Conservation (phyloP, 2,113 vertebrate species). For the Sylvilagus bachmani region DNA sequence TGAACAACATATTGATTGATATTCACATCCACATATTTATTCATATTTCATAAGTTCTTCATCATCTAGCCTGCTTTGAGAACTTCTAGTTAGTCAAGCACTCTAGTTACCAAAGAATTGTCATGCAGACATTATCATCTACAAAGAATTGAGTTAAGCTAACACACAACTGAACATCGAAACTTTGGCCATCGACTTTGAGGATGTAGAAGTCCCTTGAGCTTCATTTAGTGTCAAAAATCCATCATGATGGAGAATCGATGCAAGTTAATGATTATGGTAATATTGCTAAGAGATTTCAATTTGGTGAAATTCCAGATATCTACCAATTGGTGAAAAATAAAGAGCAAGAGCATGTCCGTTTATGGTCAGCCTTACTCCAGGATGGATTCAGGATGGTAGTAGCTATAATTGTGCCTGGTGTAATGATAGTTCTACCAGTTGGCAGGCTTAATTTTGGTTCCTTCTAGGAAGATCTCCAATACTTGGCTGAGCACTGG, state of each 20-base stretch:
- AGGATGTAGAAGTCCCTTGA: background rate
- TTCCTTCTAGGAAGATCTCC: slow-evolving; percentile 95
- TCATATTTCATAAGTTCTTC: slow-evolving; percentile 27
- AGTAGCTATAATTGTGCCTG: background rate
- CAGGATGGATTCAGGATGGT: background rate
- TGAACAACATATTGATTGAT: background rate
- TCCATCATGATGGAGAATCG: background rate
- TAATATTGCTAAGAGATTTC: background rate
- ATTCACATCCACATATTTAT: background rate
- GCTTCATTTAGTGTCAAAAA: background rate
- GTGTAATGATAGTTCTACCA: slow-evolving; percentile 68
- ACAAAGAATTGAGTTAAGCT: background rate
- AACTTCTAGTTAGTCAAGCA: slow-evolving; percentile 5
- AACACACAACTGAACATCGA: background rate
- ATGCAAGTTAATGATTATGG: background rate
- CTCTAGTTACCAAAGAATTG: slow-evolving; percentile 5
- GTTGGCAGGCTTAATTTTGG: slow-evolving; percentile 83
- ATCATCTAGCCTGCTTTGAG: background rate
- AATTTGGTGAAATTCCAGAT: background rate
- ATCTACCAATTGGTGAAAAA: background rate
- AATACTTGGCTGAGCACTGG: slow-evolving; percentile 99
- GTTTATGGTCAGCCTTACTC: background rate
- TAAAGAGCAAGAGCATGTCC: too few species aligned
- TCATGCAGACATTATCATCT: background rate
- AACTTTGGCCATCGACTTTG: background rate